phyloP scores from a whole-genome alignment of 2,888 invertebrate genomes.

The Lasioglossum leucozonium region DNA sequence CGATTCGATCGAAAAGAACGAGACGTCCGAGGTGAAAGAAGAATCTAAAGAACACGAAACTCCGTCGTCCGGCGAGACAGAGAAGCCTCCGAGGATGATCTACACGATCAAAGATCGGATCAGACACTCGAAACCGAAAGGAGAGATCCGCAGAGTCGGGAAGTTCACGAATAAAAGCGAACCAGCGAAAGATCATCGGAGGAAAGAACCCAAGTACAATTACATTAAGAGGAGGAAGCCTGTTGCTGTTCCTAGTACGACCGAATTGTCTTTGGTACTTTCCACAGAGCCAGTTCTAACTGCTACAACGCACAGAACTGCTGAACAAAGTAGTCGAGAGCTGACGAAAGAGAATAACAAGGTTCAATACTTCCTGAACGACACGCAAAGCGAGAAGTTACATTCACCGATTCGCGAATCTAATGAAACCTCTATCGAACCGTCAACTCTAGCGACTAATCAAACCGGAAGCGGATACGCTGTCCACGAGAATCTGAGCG shows the following conservation, averaged over 20 bases:
- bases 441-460: background rate
- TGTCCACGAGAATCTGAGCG: constrained; percentile 68
- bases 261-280: background rate
- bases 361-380: background rate
- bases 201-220: constrained; percentile 79
- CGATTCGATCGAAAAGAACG: background rate
- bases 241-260: background rate
- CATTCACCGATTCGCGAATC: background rate
- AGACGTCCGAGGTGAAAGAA: background rate
- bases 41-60: background rate
- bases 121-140: constrained; percentile 70
- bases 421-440: background rate
- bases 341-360: background rate
- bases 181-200: constrained; percentile 65
- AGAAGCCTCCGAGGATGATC: constrained; percentile 54
- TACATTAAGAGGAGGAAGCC: constrained; percentile 52
- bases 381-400: background rate
- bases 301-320: background rate
- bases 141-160: constrained; percentile 48
- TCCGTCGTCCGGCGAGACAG: background rate
- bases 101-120: constrained; percentile 74
- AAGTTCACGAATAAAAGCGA: constrained; percentile 62
- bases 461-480: constrained; percentile 52
- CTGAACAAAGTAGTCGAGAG: background rate
- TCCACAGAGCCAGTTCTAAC: background rate